These are phyloP conservation scores for Gadus macrocephalus DNA, from an alignment of 2,113 vertebrate genomes.

Conservation along the genomic window DNA sequence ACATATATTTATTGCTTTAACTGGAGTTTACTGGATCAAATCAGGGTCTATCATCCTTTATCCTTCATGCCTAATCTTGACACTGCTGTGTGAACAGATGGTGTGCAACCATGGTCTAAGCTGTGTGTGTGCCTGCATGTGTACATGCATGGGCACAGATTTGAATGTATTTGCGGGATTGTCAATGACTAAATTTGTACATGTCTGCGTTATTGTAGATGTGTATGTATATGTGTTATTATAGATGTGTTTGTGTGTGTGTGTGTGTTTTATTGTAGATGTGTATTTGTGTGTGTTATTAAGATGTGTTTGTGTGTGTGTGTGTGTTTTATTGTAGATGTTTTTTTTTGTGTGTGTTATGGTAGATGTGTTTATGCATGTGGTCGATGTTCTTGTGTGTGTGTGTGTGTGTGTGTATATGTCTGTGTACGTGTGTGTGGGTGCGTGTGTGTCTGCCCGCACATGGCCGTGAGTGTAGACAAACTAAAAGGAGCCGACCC, in stretches of 20 bases:
- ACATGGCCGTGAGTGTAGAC: background rate
- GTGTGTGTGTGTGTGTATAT: background rate
- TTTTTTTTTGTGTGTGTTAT: background rate
- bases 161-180: no score
- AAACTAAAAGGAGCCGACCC: background rate
- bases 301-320: background rate
- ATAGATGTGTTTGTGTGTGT: background rate
- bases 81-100: background rate
- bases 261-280: background rate
- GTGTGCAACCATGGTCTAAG: background rate
- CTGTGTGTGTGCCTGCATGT: conserved; percentile 1
- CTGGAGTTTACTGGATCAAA: no score
- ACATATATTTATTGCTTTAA: no score
- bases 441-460: background rate
- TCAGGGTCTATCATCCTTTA: no score
- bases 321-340: background rate
- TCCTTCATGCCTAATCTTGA: no score
- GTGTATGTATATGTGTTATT: background rate
- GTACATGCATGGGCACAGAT: background rate
- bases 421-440: background rate
- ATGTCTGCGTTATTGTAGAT: no score
- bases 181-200: no score
- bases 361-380: background rate
- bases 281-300: background rate
- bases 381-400: background rate